Percentiles rank a stretch among this genome's conserved stretches.
phyloP scores from a whole-genome alignment of 2,113 vertebrate genomes.

The Leiothrix lutea region DNA sequence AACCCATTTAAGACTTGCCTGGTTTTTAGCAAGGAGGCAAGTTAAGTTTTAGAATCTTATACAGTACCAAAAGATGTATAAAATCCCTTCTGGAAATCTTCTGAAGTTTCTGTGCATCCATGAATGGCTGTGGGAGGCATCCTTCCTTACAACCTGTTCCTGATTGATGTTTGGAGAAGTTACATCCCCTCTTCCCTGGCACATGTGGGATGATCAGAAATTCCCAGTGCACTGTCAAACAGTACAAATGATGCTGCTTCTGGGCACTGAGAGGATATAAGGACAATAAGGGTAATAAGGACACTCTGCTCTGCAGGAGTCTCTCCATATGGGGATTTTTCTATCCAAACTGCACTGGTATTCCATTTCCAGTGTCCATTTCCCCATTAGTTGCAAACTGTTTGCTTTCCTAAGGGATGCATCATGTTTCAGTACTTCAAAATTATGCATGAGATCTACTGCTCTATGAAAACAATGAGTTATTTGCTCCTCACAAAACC shows the following conservation, averaged over 20 bases:
- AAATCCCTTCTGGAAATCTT: background rate
- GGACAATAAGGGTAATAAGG: background rate
- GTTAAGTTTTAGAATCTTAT: background rate
- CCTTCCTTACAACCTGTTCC: background rate
- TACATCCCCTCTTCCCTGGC: background rate
- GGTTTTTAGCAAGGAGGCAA: background rate
- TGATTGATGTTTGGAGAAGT: background rate
- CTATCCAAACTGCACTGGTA: background rate
- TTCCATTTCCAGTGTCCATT: background rate
- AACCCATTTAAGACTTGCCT: background rate
- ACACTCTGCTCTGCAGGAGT: background rate
- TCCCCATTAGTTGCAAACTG: background rate
- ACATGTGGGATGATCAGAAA: background rate
- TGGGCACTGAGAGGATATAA: background rate
- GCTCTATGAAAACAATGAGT: background rate
- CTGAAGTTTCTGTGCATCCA: background rate
- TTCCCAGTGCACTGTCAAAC: background rate
- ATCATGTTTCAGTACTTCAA: background rate
- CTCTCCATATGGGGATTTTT: background rate
- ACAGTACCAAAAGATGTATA: background rate
- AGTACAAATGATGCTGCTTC: background rate
- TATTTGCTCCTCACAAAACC: background rate
- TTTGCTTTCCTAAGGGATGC: slow-evolving; percentile 1
- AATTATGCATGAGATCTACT: slow-evolving; percentile 15
- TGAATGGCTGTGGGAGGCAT: background rate